Percentiles rank a stretch among this genome's conserved stretches.
Conservation (phyloP, 2,113 vertebrate species). For the Sylvilagus bachmani region DNA sequence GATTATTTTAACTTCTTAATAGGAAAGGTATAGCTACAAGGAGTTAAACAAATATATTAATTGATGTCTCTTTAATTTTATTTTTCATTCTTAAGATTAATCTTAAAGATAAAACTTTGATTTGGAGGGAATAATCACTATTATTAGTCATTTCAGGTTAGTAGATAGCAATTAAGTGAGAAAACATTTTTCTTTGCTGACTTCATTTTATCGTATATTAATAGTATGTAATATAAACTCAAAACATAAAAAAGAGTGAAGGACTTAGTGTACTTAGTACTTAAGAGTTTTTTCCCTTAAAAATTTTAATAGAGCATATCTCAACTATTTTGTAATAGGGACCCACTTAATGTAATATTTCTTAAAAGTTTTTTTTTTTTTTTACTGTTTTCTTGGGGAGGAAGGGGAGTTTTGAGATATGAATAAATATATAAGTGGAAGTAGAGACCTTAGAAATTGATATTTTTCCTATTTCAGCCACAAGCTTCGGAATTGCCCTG, state of each 20-base stretch:
- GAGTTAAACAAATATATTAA: slow-evolving; percentile 1
- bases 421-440: slow-evolving; percentile 38
- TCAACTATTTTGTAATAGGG: slow-evolving; percentile 38
- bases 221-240: slow-evolving; percentile 1
- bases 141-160: slow-evolving; percentile 51
- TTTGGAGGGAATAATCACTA: background rate
- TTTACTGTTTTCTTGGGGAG: background rate
- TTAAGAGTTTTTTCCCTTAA: background rate
- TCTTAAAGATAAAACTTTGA: slow-evolving; percentile 18
- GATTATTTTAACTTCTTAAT: slow-evolving; percentile 49
- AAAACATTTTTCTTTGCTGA: background rate
- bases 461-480: slow-evolving; percentile 89
- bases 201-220: slow-evolving; percentile 33
- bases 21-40: background rate
- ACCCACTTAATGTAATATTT: background rate
- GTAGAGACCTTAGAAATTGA: slow-evolving; percentile 40
- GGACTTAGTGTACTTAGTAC: slow-evolving; percentile 55
- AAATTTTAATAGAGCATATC: background rate
- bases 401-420: background rate
- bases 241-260: slow-evolving; percentile 46
- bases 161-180: slow-evolving; percentile 38
- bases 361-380: background rate
- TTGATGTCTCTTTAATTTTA: slow-evolving; percentile 47
- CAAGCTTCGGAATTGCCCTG: slow-evolving; percentile 97
- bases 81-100: slow-evolving; percentile 59